phyloP scores from a whole-genome alignment of 2,888 invertebrate genomes.

The Deladenus siricidicola region DNA sequence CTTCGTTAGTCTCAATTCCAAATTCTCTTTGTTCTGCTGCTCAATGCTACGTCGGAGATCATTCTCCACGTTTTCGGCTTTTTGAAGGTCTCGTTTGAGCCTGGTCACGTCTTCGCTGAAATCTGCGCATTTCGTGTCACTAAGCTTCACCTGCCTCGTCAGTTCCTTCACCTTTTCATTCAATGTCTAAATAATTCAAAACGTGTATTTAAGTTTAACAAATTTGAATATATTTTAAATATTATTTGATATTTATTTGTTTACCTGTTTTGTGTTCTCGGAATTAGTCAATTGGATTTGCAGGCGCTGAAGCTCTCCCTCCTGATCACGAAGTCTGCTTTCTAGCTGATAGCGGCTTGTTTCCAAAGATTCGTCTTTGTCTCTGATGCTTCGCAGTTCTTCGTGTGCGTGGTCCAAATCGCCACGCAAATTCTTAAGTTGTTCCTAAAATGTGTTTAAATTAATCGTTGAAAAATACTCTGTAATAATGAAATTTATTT shows the following conservation, averaged over 20 bases:
- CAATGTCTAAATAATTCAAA: constrained; percentile 31
- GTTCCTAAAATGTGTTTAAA: constrained; percentile 32
- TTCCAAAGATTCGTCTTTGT: constrained; percentile 48
- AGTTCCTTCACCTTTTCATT: constrained; percentile 48
- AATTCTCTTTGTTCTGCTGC: constrained; percentile 36
- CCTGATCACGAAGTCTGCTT: constrained; percentile 44
- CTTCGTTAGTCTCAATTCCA: constrained; percentile 39
- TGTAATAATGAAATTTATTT: no score
- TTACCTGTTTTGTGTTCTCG: constrained; percentile 41
- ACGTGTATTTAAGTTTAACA: no score
- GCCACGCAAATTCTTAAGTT: constrained; percentile 47
- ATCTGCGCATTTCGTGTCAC: constrained; percentile 45
- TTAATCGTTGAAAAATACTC: background rate
- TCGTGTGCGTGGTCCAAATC: constrained; percentile 49
- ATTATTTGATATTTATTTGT: background rate
- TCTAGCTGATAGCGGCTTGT: constrained; percentile 45
- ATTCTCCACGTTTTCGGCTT: constrained; percentile 43
- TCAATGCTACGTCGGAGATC: constrained; percentile 46
- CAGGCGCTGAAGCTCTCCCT: constrained; percentile 41
- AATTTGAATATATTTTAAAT: background rate
- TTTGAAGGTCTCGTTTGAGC: constrained; percentile 41
- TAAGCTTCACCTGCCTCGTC: constrained; percentile 42
- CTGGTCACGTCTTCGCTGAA: constrained; percentile 46
- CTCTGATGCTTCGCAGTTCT: constrained; percentile 44
- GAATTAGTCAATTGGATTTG: constrained; percentile 41